A percentile compares a stretch with the other conserved stretches of the same genome.
Evolutionary conservation across 2,113 vertebrate genomes (phyloP).

Genomic region (Corythaeola cristata): DNA sequence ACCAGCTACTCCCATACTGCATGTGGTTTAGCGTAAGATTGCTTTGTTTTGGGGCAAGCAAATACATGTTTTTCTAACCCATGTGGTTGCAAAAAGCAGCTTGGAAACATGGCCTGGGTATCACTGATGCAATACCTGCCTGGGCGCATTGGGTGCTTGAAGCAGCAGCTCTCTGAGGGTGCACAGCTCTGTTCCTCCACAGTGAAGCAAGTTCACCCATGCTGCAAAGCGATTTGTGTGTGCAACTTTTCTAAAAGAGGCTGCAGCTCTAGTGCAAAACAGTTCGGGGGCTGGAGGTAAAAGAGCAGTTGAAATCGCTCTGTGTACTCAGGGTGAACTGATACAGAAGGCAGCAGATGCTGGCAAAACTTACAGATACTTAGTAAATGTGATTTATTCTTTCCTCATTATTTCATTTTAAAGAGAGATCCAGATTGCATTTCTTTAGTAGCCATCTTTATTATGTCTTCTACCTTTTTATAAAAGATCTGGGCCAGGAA

Average conservation of each 20-base stretch:
- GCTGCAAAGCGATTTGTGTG: background rate
- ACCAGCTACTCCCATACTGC: background rate
- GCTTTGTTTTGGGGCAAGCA: background rate
- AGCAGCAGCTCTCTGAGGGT: background rate
- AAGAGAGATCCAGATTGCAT: background rate
- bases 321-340: background rate
- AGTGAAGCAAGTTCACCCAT: background rate
- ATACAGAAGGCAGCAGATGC: background rate
- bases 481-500: background rate
- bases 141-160: background rate
- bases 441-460: background rate
- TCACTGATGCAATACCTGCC: background rate
- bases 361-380: background rate
- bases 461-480: background rate
- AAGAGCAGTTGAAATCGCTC: background rate
- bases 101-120: background rate
- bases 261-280: background rate
- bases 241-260: background rate
- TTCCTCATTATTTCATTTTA: background rate
- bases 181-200: background rate
- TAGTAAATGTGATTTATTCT: background rate
- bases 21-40: background rate
- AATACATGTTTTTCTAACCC: background rate
- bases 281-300: background rate
- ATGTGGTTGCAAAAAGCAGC: accelerated